Conservation (phyloP, 2,113 vertebrate genomes). For the Gallinago paraguaiae region DNA sequence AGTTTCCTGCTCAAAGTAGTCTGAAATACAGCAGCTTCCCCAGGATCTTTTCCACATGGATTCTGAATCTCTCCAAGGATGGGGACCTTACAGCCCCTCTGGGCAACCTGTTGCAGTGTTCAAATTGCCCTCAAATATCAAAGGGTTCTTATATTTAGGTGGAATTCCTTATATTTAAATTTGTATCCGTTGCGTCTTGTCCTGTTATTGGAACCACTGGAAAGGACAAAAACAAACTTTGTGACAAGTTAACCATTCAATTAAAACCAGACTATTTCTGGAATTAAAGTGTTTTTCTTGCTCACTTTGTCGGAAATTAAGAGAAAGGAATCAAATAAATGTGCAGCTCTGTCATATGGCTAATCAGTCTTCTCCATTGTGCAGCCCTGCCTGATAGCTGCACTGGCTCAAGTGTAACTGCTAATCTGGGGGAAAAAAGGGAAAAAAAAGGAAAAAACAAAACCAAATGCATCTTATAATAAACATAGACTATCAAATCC, state of each 20-base stretch:
- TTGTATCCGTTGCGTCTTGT: not conserved
- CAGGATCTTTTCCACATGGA: not conserved
- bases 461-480: not conserved
- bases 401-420: not conserved
- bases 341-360: not conserved
- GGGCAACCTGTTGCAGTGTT: not conserved
- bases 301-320: not conserved
- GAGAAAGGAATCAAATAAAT: not conserved
- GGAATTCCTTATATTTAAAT: not conserved
- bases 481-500: not conserved
- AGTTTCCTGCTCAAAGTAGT: not conserved
- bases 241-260: not conserved
- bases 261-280: not conserved
- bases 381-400: not conserved
- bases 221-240: not conserved
- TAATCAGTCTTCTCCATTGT: not conserved
- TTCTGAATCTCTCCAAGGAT: not conserved
- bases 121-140: not conserved
- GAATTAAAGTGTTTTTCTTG: not conserved
- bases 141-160: not conserved
- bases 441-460: not conserved
- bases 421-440: not conserved
- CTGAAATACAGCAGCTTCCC: not conserved
- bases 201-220: not conserved
- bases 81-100: not conserved